Evolutionary conservation across 2,888 invertebrate genomes (phyloP).

Genomic region (Patella depressa): DNA sequence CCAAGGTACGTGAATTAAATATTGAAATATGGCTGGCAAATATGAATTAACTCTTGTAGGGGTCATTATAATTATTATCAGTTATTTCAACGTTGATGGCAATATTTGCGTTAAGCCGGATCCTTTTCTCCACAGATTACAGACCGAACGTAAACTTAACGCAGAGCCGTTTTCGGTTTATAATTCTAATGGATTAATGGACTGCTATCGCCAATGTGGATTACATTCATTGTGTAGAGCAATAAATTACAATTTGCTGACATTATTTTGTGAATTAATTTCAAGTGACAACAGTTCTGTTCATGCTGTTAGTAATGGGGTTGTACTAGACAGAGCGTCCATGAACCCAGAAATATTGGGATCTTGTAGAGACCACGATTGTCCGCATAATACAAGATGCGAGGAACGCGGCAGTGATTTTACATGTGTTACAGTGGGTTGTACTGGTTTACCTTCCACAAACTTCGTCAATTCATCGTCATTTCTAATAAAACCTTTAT

Average conservation of each 20-base stretch:
- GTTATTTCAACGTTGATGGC: no score
- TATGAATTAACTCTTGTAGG: no score
- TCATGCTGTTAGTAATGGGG: background rate
- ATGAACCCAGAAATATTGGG: background rate
- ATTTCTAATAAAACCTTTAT: background rate
- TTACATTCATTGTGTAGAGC: background rate
- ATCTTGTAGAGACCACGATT: background rate
- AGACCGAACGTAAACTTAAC: no score
- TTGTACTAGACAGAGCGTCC: background rate
- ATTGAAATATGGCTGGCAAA: no score
- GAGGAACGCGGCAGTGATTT: background rate
- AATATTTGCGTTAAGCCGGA: no score
- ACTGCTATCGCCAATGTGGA: background rate
- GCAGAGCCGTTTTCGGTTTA: background rate
- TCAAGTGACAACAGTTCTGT: background rate
- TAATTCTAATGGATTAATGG: background rate
- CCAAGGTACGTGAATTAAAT: no score
- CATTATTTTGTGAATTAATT: background rate
- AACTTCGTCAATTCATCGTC: background rate
- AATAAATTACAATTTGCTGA: background rate
- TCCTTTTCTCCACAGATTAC: no score
- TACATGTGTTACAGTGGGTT: background rate
- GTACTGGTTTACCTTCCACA: background rate
- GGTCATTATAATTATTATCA: no score
- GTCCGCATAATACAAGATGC: background rate